phyloP scores from a whole-genome alignment of 2,797 vertebrate genomes.

The Protonibea diacanthus region DNA sequence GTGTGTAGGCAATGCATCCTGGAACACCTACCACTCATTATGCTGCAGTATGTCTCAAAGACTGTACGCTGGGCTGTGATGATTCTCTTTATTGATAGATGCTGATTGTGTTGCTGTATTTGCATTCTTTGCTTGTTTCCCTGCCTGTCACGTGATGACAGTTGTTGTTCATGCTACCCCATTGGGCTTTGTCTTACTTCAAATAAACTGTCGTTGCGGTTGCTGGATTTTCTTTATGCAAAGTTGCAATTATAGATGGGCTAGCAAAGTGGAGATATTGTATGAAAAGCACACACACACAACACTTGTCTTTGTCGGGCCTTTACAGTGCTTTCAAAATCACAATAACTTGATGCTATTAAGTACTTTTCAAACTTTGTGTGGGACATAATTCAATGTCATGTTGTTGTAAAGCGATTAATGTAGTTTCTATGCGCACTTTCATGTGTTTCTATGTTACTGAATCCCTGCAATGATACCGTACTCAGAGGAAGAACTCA shows the following conservation, averaged over 20 bases:
- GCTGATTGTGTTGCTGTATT: not conserved
- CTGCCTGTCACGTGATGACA: not conserved
- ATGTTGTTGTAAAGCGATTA: not conserved
- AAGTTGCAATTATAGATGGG: not conserved
- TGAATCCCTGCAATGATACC: not conserved
- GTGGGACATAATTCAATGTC: slow-evolving; percentile 3
- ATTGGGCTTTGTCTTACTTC: slow-evolving; percentile 1
- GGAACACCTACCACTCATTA: too few relatives aligned
- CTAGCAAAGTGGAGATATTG: not conserved
- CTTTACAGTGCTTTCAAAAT: not conserved
- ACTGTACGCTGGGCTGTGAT: too few relatives aligned
- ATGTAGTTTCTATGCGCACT: not conserved
- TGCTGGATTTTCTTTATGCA: not conserved
- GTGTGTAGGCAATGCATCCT: too few relatives aligned
- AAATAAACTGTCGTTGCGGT: not conserved
- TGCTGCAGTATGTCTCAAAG: not conserved
- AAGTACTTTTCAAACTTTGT: not conserved
- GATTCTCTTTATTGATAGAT: too few relatives aligned
- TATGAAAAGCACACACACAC: too few relatives aligned
- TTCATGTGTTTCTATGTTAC: not conserved
- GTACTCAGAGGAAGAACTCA: slow-evolving; percentile 7
- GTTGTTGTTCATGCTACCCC: not conserved
- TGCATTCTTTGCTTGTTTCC: not conserved
- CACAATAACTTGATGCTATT: not conserved
- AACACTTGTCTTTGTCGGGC: too few relatives aligned